Evolutionary conservation across 1,140 invertebrate genomes (phyloP).

Genomic region (Drosophila mayri): DNA sequence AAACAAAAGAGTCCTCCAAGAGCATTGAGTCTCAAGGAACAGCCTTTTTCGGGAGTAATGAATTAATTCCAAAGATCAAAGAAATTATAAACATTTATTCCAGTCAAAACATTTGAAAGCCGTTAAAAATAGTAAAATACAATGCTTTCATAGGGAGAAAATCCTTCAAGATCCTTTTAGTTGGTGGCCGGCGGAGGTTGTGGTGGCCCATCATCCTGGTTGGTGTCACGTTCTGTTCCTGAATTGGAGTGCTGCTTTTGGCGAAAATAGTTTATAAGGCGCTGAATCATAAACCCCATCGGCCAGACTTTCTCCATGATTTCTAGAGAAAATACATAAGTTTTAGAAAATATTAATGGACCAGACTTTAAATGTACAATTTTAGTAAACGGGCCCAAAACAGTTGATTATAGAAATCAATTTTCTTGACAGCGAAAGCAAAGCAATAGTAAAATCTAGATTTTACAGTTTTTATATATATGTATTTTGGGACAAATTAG

Average conservation of each 20-base stretch:
- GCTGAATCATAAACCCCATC: background rate
- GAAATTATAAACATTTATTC: background rate
- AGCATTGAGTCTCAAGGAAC: background rate
- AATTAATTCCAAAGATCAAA: background rate
- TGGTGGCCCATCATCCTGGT: background rate
- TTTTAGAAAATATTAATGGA: background rate
- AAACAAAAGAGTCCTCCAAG: background rate
- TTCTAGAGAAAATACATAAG: background rate
- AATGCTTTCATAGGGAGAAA: background rate
- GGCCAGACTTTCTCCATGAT: background rate
- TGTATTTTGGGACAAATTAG: no score
- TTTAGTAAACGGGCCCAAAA: background rate
- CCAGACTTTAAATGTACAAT: background rate
- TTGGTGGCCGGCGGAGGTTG: background rate
- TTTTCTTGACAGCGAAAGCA: background rate
- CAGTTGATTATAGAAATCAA: background rate
- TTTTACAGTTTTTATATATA: no score
- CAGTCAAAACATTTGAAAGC: background rate
- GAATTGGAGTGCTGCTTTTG: background rate
- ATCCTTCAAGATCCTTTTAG: background rate
- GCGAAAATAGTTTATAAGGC: background rate
- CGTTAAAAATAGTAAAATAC: background rate
- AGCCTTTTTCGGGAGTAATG: no score
- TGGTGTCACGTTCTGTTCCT: background rate
- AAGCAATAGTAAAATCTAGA: background rate